Evolutionary conservation across 2,113 vertebrate genomes (phyloP).

Genomic region (Scomber colias): DNA sequence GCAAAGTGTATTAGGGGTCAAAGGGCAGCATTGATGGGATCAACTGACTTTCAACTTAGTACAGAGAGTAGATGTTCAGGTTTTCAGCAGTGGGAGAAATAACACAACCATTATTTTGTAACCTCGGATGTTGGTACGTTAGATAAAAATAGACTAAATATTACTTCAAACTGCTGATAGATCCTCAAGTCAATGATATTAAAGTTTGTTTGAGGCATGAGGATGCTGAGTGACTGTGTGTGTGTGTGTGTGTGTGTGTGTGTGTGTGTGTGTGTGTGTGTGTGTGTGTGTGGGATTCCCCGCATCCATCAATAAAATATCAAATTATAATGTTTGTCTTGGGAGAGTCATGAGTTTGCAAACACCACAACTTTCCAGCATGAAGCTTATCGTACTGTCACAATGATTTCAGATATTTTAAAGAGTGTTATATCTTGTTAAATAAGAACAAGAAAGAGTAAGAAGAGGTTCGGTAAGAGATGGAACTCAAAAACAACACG

Average conservation of each 20-base stretch:
- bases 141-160: background rate
- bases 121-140: background rate
- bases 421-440: background rate
- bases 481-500: background rate
- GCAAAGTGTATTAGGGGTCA: slow-evolving; percentile 22
- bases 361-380: slow-evolving; percentile 1
- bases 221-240: background rate
- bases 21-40: slow-evolving; percentile 39
- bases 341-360: slow-evolving; percentile 10
- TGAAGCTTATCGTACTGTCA: background rate
- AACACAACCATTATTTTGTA: background rate
- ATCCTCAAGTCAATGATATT: background rate
- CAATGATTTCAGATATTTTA: background rate
- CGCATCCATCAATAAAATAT: too few species aligned
- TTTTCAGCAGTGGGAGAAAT: background rate
- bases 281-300: too few species aligned
- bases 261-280: too few species aligned
- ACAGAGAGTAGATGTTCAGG: slow-evolving; percentile 16
- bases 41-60: slow-evolving; percentile 10
- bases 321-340: slow-evolving; percentile 1
- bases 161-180: background rate
- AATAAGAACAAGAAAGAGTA: background rate
- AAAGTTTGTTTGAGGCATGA: background rate
- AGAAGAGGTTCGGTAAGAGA: background rate
- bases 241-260: too few species aligned